Conservation (phyloP, 2,113 vertebrate species). For the Aspiorhynchus laticeps region DNA sequence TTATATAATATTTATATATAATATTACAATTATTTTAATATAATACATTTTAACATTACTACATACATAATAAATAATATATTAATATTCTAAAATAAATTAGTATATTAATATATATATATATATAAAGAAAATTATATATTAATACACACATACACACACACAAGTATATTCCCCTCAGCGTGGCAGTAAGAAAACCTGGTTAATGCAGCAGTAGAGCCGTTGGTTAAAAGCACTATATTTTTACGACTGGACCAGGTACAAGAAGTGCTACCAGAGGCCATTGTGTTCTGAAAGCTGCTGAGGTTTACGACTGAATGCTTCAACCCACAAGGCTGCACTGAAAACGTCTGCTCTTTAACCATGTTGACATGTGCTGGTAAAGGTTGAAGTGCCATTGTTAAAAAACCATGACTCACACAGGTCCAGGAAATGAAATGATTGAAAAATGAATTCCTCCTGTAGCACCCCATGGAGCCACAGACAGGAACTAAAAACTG, state of each 20-base stretch:
- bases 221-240: neutral
- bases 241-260: neutral
- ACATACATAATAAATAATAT: too few species aligned
- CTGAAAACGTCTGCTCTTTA: conserved; percentile 5
- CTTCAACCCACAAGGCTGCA: neutral
- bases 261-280: neutral
- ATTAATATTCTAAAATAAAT: too few species aligned
- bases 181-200: neutral
- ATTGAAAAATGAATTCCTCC: neutral
- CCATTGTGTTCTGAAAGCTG: conserved; percentile 16
- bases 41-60: too few species aligned
- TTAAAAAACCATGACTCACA: neutral
- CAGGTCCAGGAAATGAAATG: neutral
- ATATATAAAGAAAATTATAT: too few species aligned
- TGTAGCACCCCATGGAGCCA: neutral
- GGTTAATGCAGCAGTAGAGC: neutral
- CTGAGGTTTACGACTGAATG: conserved; percentile 9
- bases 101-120: too few species aligned
- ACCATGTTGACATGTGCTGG: conserved; percentile 1
- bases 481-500: neutral
- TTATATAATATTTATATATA: too few species aligned
- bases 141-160: too few species aligned
- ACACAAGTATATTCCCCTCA: neutral
- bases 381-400: neutral
- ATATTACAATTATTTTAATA: too few species aligned